Evolutionary conservation across 2,888 invertebrate species (phyloP), one percentile per base, ranked within the genome.

Genomic region (Trypoxylon attenuatum): DNA sequence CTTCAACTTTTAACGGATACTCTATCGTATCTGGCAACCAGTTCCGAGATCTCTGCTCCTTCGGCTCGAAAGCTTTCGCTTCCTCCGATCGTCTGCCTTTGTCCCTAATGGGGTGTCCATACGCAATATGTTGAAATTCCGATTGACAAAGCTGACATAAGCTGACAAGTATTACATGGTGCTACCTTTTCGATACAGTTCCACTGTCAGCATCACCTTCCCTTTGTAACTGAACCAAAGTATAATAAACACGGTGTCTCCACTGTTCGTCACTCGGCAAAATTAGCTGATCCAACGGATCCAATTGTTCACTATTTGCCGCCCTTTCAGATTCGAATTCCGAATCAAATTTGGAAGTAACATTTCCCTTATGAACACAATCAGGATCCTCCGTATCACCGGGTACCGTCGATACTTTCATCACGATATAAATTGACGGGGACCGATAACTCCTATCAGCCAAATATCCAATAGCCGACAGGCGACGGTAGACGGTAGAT

Each of bases 201-300:
- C n/a, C n/a, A n/a, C n/a, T n/a, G n/a, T 54, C 62, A 1, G 79
- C 82, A 62, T 88, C 88, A 47, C 84, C 82, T 68, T 87, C 84
- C 77, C 92, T 89, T 83, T 93, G 93, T 82, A 91, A 87, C 42
- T 90, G 91, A 13, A 94, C 92, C 67, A 93, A 87, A 61, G 89
- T 88, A 81, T 92, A 92, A 81, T 94, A 94, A 81, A 92, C 91
- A 70, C 90, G 90, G 38, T 91, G 89, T 60, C 92, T 88, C 91
- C 92, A 94, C 27, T 90, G 90, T 71, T 89, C 90, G 78, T 93
- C 92, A 77, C 93, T 93, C 6, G 93, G 93, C 33, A 93, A 87
- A 29, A 92, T 88, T 59, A 93, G 88, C 39, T 89, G 89, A 66
- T 91, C 90, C 8, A 89, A 87, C 67, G n/a, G n/a, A n/a, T n/a